Percentiles rank a stretch among this genome's conserved stretches.
These are phyloP conservation scores for Oceanodroma leucorhoa DNA, from an alignment of 2,797 vertebrate genomes.

Conservation along the genomic window DNA sequence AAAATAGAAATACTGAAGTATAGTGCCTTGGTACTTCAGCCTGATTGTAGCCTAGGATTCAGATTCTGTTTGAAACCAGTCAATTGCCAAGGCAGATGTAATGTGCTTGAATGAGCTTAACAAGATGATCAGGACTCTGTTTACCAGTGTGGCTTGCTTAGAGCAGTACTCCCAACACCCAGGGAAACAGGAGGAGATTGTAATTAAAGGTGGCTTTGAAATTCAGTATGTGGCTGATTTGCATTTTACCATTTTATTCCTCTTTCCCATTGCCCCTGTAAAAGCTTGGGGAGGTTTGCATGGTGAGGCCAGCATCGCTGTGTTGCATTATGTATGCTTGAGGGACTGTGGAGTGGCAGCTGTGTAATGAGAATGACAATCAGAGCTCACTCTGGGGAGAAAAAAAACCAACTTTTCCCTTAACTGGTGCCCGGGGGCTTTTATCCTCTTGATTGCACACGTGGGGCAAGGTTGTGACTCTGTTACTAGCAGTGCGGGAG, in stretches of 20 bases:
- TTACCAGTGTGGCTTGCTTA: conserved; percentile 17
- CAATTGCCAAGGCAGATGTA: neutral
- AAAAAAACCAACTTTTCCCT: neutral
- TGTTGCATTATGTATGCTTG: neutral
- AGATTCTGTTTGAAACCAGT: neutral
- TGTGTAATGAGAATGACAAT: conserved; percentile 40
- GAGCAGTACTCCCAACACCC: neutral
- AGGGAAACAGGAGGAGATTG: conserved; percentile 23
- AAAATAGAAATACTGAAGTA: neutral
- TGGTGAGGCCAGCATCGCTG: neutral
- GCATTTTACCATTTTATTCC: conserved; percentile 14
- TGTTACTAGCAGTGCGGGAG: neutral
- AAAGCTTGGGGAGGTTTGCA: conserved; percentile 1
- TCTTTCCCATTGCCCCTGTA: neutral
- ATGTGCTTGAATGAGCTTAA: neutral
- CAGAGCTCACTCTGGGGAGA: neutral
- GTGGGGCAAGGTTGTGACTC: neutral
- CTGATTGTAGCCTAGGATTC: neutral
- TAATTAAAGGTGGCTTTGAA: conserved; percentile 49
- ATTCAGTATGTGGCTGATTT: conserved; percentile 27
- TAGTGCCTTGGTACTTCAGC: neutral
- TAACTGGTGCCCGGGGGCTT: neutral
- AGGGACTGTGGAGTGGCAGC: neutral
- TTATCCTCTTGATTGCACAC: accelerated
- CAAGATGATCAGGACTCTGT: neutral